Conservation (phyloP, 2,113 vertebrate species). For the Burhinus oedicnemus region DNA sequence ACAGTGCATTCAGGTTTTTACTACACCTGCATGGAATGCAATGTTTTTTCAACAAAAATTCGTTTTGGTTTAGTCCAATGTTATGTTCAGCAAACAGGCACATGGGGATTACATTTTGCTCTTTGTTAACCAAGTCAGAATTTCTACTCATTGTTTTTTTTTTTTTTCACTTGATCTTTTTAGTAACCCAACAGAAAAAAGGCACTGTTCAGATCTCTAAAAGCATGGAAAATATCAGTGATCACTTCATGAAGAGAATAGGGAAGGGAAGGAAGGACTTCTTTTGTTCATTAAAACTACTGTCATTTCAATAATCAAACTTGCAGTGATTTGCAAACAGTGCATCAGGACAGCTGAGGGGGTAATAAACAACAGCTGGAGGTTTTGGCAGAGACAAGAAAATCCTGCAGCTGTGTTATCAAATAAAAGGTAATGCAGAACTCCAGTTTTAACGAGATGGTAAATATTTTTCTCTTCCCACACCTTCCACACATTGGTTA, state of each 20-base stretch:
- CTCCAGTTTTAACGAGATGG: background rate
- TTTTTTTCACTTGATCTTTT: background rate
- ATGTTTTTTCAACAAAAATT: background rate
- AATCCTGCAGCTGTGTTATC: background rate
- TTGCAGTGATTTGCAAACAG: background rate
- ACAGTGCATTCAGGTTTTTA: background rate
- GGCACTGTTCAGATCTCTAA: background rate
- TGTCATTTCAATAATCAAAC: background rate
- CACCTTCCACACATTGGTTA: background rate
- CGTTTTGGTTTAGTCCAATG: background rate
- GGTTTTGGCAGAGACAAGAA: background rate
- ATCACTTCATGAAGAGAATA: background rate
- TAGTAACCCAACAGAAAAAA: background rate
- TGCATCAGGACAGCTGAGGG: background rate
- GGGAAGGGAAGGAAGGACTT: background rate
- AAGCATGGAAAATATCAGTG: background rate
- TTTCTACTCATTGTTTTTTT: background rate
- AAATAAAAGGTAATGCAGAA: background rate
- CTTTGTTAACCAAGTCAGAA: background rate
- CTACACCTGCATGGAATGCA: background rate
- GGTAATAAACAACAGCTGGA: background rate
- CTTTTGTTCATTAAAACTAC: background rate
- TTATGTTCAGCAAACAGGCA: background rate
- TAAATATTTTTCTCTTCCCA: background rate
- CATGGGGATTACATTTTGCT: background rate